Base-by-base conservation (phyloP, 2,888 invertebrate species). In the Tinea pellionella region DNA sequence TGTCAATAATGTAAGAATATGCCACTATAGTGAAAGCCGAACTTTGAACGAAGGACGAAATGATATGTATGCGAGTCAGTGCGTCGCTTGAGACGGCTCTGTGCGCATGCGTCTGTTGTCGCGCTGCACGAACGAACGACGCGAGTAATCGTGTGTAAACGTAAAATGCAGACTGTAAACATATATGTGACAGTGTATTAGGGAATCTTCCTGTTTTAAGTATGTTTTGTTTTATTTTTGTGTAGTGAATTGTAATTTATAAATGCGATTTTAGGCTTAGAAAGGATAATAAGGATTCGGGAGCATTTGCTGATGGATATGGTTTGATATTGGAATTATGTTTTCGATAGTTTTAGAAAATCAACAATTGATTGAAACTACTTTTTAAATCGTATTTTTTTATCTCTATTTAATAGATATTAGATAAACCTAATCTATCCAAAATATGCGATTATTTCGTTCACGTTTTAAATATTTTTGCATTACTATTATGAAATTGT, bases 1-100 rank as follows among this genome's bases (percentile, higher is more conserved):
- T 47, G 13, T 47, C 15, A 2, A 47, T 41, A 41, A n/a, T n/a
- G 2, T 8, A 47, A 47, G 47, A 47, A 47, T 47, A 47, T 1
- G 4, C 4, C 12, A 1, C 12, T 18, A 24, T 24, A 82, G 82
- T 83, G 82, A 83, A 83, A 83, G 82, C 80, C 75, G 82, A 81
- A 82, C 13, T 15, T 41, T 9, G 47, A 47, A 15, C 75, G 82
- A 81, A 57, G 83, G 83, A 80, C 83, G 74, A 68, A 47, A 47
- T 19, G 61, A 57, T 30, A 59, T 13, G 55, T 30, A 59, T 13
- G 55, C 60, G n/a, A 30, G 67, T 63, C 76, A 81, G 82, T 81
- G 71, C 70, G 72, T 68, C 69, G 66, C 67, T 70, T 71, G 74
- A 65, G 63, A 63, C 63, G 64, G 62, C 51, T 29, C 42, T n/a